These are phyloP conservation scores for Sinelater perroti DNA, from an alignment of 2,888 invertebrate genomes.

Conservation along the genomic window DNA sequence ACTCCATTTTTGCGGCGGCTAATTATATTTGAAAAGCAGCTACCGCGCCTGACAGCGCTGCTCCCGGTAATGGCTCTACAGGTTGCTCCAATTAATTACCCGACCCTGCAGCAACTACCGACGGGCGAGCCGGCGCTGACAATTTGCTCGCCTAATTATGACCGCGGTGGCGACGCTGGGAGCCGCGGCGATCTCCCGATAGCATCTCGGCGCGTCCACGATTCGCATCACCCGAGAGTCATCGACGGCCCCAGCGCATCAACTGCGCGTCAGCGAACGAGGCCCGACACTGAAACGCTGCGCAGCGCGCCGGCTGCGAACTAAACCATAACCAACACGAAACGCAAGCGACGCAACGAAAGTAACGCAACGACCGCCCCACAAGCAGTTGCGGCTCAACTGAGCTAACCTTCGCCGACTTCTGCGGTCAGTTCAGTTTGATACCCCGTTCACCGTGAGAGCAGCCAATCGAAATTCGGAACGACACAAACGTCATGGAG, in stretches of 20 bases:
- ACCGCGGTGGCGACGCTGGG: too few species aligned
- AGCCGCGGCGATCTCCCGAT: too few species aligned
- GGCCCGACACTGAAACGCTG: neutral
- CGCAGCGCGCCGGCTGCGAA: conserved; percentile 9
- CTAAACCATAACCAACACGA: conserved; percentile 28
- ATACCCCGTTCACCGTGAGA: conserved; percentile 45
- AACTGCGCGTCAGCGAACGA: neutral
- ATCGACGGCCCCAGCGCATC: neutral
- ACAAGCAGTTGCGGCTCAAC: conserved; percentile 52
- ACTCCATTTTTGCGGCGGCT: neutral
- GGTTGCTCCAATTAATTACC: conserved; percentile 23
- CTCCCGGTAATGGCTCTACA: conserved; percentile 16
- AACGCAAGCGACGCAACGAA: conserved; percentile 28
- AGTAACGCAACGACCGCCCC: conserved; percentile 29
- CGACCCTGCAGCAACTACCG: too few species aligned
- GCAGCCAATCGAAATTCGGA: conserved; percentile 48
- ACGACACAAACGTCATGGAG: conserved; percentile 52
- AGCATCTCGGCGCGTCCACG: too few species aligned
- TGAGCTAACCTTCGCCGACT: conserved; percentile 54
- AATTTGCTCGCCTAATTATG: neutral
- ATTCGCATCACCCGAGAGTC: neutral
- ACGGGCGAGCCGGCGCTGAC: too few species aligned
- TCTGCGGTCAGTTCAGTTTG: conserved; percentile 56
- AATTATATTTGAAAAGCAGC: conserved; percentile 9
- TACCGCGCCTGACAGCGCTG: conserved; percentile 7